Percentiles rank a stretch among this genome's conserved stretches.
These are phyloP conservation scores for Kryptopterus vitreolus DNA, from an alignment of 2,797 vertebrate genomes.

Conservation along the genomic window DNA sequence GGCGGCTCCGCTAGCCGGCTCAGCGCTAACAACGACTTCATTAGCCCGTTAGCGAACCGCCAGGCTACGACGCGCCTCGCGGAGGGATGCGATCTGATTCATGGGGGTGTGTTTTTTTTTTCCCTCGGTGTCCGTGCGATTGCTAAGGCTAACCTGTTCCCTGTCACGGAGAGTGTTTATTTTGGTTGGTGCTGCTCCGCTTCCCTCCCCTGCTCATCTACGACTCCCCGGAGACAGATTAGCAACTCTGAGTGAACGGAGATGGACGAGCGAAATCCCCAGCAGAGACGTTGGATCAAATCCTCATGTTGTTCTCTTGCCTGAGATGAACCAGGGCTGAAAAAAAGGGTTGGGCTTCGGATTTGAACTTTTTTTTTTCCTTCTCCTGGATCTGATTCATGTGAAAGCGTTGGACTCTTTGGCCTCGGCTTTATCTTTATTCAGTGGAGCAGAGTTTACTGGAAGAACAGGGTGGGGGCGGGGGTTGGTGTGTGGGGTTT, in stretches of 20 bases:
- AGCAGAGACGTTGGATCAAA: conserved; percentile 55
- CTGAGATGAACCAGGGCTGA: conserved; percentile 50
- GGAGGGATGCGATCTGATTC: background rate
- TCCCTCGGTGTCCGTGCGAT: conserved; percentile 23
- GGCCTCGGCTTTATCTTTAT: conserved; percentile 19
- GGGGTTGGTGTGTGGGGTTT: too few relatives aligned
- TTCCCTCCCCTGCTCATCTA: conserved; percentile 54
- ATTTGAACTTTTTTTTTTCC: conserved; percentile 11
- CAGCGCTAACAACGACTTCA: conserved; percentile 30
- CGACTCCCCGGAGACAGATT: conserved; percentile 57
- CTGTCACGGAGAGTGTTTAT: conserved; percentile 53
- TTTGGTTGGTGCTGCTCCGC: conserved; percentile 57
- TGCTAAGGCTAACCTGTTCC: conserved; percentile 47
- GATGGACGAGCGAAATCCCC: conserved; percentile 55
- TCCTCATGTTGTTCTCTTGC: conserved; percentile 56
- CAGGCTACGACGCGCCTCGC: background rate
- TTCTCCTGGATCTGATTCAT: conserved; percentile 37
- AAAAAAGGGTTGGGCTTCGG: conserved; percentile 36
- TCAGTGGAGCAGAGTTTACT: conserved; percentile 14
- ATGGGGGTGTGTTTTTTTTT: background rate
- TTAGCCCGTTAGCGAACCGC: conserved; percentile 26
- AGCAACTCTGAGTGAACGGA: conserved; percentile 55
- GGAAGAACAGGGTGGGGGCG: too few relatives aligned
- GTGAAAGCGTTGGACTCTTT: conserved; percentile 46
- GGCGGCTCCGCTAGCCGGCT: conserved; percentile 35